Evolutionary conservation across 2,113 vertebrate genomes (phyloP), one percentile per base, ranked within the genome.

Genomic region (Hydrolagus affinis): DNA sequence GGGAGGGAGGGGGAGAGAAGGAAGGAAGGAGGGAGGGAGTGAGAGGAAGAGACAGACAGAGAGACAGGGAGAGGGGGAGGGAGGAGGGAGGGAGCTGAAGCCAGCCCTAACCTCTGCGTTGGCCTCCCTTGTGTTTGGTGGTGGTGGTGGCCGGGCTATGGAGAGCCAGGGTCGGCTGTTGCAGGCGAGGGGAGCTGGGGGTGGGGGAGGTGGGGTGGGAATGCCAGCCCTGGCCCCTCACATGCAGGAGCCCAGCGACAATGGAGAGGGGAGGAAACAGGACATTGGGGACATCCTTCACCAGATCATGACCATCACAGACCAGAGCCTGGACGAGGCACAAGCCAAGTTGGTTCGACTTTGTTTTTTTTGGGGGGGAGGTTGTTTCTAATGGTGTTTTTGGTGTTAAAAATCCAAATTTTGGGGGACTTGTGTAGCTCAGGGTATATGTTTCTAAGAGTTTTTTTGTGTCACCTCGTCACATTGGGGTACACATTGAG

Each of bases 241-340:
- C 91, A 96, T 96, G 93, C 97, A 99, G 93, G 97, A 98, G 88
- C 94, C 95, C 87, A 74, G 28, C 4, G 72, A 74, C 8, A 97
- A 99, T 93, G 97, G 95, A 88, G 97, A 98, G 93, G 97, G 96
- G 90, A 96, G 97, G 90, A 99, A 99, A 90, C 97, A 99, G 94
- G 97, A 99, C 95, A 99, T 99, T 92, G 97, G 97, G 89, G 97
- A 99, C 95, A 99, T 99, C 94, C 96, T 99, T 86, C 97, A 99
- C 92, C 97, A 99, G 93, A 99, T 99, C 90, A 99, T 99, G 97
- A 99, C 97, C 94, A 99, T 99, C 93, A 99, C 97, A 88, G 97
- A 99, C 94, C 97, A 99, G 92, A 99, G 97, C 94, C 93, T 99
- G 97, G 97, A 99, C 93, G 97, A 99, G 94, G 97, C 97, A 92